Percentiles rank a stretch among this genome's conserved stretches.
phyloP scores from a whole-genome alignment of 1,140 invertebrate species.

The roundworm (Caenorhabditis elegans) region WBcel235 BX284605.5:12430001-12430500 shows the following conservation, averaged over 20 bases:
- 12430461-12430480: slow-evolving; percentile 53
- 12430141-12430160: slow-evolving; percentile 50
- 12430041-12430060: slow-evolving; percentile 62
- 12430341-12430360: slow-evolving; percentile 41
- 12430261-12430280: slow-evolving; percentile 55
- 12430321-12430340: slow-evolving; percentile 28
- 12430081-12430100: slow-evolving; percentile 52
- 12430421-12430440: slow-evolving; percentile 49
- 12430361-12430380: slow-evolving; percentile 48
- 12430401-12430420: slow-evolving; percentile 49
- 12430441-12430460: slow-evolving; percentile 48
- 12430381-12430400: slow-evolving; percentile 39
- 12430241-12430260: slow-evolving; percentile 61
- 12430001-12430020: slow-evolving; percentile 57
- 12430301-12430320: neutral
- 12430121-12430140: no score
- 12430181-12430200: slow-evolving; percentile 59
- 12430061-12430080: slow-evolving; percentile 57
- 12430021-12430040: slow-evolving; percentile 60
- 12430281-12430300: slow-evolving; percentile 18
- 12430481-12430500: slow-evolving; percentile 39
- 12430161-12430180: slow-evolving; percentile 59
- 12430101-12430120: no score
- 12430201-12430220: slow-evolving; percentile 55
- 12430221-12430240: slow-evolving; percentile 64